A percentile compares a stretch with the other conserved stretches of the same genome.
Evolutionary conservation across 2,888 invertebrate species (phyloP).

Genomic region (Nemoura dubitans): DNA sequence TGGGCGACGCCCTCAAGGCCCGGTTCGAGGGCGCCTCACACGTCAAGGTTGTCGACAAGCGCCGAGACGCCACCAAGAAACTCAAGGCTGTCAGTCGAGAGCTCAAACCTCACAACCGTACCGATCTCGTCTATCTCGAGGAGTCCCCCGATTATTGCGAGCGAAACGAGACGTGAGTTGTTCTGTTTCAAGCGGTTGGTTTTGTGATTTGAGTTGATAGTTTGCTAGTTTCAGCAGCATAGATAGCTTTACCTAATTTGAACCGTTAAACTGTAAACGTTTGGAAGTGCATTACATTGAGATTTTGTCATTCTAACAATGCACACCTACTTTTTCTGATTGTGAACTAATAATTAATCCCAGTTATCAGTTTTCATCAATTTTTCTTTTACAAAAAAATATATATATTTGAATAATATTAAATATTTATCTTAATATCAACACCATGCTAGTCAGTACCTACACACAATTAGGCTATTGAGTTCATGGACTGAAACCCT

Average conservation of each 20-base stretch:
- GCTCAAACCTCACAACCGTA: constrained; percentile 86
- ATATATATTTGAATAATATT: no score
- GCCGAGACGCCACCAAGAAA: constrained; percentile 71
- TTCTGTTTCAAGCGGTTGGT: not conserved
- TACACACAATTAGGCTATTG: no score
- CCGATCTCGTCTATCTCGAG: constrained; percentile 89
- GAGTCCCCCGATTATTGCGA: constrained; percentile 94
- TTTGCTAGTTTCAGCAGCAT: not conserved
- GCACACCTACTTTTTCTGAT: no score
- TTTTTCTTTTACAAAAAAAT: no score
- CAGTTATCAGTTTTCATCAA: no score
- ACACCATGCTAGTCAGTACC: no score
- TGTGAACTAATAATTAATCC: no score
- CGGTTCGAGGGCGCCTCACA: constrained; percentile 89
- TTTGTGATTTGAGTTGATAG: constrained; percentile 31
- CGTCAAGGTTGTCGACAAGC: constrained; percentile 68
- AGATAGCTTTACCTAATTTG: not conserved
- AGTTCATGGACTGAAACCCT: no score
- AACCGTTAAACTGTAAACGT: no score
- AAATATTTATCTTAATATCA: no score
- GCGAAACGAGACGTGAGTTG: constrained; percentile 79
- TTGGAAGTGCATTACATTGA: no score
- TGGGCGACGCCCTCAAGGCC: constrained; percentile 80
- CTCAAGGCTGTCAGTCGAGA: constrained; percentile 78
- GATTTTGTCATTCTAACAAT: not conserved